Conservation (phyloP, 2,797 vertebrate species). For the Emys orbicularis region DNA sequence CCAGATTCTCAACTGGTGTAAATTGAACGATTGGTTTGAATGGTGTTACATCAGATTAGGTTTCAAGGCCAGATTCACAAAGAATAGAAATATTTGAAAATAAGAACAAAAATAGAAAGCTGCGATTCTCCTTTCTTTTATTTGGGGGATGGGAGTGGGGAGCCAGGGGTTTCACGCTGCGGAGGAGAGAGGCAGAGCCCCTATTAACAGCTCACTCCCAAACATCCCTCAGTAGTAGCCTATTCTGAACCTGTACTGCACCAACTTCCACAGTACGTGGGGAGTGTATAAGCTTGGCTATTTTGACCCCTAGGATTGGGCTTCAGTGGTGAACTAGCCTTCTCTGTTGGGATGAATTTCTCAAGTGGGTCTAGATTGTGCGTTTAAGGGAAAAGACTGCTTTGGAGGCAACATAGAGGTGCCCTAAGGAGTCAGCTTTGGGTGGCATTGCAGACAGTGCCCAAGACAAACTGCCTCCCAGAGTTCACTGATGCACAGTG, state of each 20-base stretch:
- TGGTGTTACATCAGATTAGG: not conserved
- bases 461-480: not conserved
- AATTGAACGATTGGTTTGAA: not conserved
- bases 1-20: not conserved
- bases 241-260: not conserved
- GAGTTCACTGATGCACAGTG: not conserved
- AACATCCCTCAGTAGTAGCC: not conserved
- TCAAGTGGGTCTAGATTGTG: not conserved
- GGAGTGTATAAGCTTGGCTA: not conserved
- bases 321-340: not conserved
- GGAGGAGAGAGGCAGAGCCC: not conserved
- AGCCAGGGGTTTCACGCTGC: not conserved
- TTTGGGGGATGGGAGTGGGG: not conserved
- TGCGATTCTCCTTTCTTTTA: not conserved
- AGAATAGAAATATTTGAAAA: not conserved
- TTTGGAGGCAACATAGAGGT: not conserved
- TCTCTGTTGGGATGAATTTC: not conserved
- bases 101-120: not conserved
- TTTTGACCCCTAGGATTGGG: not conserved
- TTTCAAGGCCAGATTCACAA: not conserved
- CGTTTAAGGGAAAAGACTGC: not conserved
- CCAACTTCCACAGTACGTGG: not conserved
- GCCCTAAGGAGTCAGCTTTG: not conserved
- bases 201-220: not conserved
- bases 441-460: not conserved